Evolutionary conservation across 2,888 invertebrate genomes (phyloP).

Genomic region (Leucophenga maculata): DNA sequence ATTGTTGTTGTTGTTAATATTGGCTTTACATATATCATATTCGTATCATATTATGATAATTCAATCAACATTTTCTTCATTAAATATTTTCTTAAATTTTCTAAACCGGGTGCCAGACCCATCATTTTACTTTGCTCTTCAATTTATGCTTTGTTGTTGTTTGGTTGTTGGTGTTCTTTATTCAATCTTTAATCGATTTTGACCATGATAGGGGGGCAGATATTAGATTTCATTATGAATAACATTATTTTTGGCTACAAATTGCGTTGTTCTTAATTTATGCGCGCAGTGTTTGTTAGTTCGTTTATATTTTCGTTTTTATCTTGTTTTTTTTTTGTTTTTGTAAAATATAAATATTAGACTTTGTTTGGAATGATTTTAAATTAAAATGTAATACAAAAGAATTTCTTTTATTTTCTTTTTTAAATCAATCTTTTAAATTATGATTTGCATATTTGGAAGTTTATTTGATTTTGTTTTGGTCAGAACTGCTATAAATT

Average conservation of each 20-base stretch:
- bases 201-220: slow-evolving; percentile 14
- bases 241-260: slow-evolving; percentile 38
- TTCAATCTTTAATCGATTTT: slow-evolving; percentile 54
- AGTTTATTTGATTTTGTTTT: neutral
- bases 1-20: slow-evolving; percentile 40
- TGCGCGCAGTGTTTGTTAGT: neutral
- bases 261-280: neutral
- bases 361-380: slow-evolving; percentile 27
- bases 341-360: neutral
- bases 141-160: slow-evolving; percentile 11
- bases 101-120: neutral
- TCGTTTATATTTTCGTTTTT: neutral
- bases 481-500: too few relatives aligned
- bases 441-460: slow-evolving; percentile 28
- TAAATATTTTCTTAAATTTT: slow-evolving; percentile 2
- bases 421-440: slow-evolving; percentile 42
- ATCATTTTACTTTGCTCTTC: slow-evolving; percentile 15
- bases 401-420: too few relatives aligned
- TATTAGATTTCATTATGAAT: slow-evolving; percentile 55
- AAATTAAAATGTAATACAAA: slow-evolving; percentile 61
- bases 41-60: too few relatives aligned
- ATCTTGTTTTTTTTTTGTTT: neutral
- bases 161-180: slow-evolving; percentile 38
- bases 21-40: neutral
- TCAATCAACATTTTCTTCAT: neutral